Evolutionary conservation across 2,113 vertebrate genomes (phyloP), one percentile per base, ranked within the genome.

Genomic region (Salvelinus sp.): DNA sequence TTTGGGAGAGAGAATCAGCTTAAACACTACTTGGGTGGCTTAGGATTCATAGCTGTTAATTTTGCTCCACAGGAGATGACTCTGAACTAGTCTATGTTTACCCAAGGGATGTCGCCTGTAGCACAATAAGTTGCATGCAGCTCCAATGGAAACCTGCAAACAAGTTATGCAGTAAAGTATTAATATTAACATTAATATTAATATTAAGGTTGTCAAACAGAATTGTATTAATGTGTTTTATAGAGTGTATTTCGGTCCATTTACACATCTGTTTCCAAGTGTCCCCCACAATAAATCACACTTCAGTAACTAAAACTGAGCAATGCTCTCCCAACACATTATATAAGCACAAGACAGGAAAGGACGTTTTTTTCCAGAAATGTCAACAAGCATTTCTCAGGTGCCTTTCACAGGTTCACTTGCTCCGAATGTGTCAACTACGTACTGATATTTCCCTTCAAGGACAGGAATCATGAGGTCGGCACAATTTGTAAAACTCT

Each of bases 271-370:
- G 87, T 87, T 86, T 82, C 74, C 68, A 79, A 88, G 83, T 86
- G n/a, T 62, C n/a, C 75, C 86, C 65, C 81, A 76, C 70, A 62
- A 83, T 84, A 81, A 85, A 87, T 81, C 76, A 84, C 83, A 85
- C 81, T 77, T 82, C 79, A 76, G 67, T 81, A 70, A 12, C 83
- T 85, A 71, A 72, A 76, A 83, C 83, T 81, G 76, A 70, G 70
- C 73, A 76, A 69, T 79, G 48, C 68, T 82, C 82, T 73, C 82
- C 79, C 77, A 82, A 14, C 77, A 78, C 63, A 80, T 89, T 88
- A 85, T 85, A 79, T 83, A 87, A 88, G 82, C 83, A 85, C 2
- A 72, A 80, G 76, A 79, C 84, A 88, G 88, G 88, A 89, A 90
- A 79, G 84, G 71, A 82, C 60, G 86, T 79, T 81, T 89, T 87